A percentile compares a stretch with the other conserved stretches of the same genome.
Evolutionary conservation across 2,113 vertebrate genomes (phyloP).

Genomic region (Noctilio leporinus): DNA sequence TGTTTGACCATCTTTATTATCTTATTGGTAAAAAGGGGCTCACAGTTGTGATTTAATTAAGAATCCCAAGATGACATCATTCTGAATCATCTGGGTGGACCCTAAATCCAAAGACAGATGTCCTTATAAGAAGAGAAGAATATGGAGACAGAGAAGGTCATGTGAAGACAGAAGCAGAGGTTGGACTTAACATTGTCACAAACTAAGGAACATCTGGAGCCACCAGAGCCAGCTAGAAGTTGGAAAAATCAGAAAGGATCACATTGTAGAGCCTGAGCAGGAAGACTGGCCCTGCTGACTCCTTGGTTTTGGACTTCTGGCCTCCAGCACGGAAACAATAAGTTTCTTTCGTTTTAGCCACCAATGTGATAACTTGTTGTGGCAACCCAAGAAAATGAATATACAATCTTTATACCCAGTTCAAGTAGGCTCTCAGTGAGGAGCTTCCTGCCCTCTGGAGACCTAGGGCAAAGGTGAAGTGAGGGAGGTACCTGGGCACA

Average conservation of each 20-base stretch:
- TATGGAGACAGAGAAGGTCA: not conserved
- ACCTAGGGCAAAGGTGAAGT: accelerated
- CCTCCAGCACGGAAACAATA: not conserved
- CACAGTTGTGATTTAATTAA: not conserved
- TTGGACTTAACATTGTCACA: not conserved
- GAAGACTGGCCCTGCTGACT: not conserved
- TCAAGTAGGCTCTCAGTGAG: not conserved
- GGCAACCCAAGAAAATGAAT: not conserved
- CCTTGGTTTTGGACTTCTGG: not conserved
- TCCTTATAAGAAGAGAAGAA: not conserved
- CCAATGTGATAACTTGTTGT: not conserved
- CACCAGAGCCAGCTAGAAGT: not conserved
- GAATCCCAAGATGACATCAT: not conserved
- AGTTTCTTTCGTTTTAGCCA: not conserved
- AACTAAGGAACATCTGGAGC: not conserved
- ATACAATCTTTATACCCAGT: not conserved
- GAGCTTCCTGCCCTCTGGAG: not conserved
- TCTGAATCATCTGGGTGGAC: not conserved
- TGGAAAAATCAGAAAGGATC: not conserved
- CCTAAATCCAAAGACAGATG: not conserved
- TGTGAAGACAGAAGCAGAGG: not conserved
- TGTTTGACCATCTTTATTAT: not conserved
- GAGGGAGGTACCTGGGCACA: not conserved
- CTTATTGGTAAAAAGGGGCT: not conserved
- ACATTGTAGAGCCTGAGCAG: not conserved